Evolutionary conservation across 2,113 vertebrate species (phyloP), one percentile per base, ranked within the genome.

Genomic region (Sciurus niger): DNA sequence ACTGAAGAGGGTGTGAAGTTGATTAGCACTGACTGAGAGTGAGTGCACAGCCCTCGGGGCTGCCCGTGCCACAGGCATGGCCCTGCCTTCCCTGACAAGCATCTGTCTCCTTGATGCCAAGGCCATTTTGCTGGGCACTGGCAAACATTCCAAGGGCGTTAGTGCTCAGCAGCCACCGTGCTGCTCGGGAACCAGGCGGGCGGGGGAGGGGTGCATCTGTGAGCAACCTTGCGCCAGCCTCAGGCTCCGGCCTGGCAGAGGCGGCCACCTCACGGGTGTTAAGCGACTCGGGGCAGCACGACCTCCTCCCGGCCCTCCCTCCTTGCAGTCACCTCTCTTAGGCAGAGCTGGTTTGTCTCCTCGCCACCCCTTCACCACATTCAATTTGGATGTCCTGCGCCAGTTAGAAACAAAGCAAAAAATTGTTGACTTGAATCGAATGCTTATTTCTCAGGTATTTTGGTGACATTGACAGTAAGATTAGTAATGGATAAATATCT

Each of bases 61-160:
- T 92, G 95, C 79, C 0, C 4, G 32, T 96, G 97, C 98, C 97
- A n/a, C 2, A 2, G 90, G 97, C 97, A 72, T 76, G 58, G 96
- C 96, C 96, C 90, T 8, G 6, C 96, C 94, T 70, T 93, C 79
- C 90, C 98, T 76, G 8, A 95, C 98, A 98, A 98, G 96, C 98
- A 98, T 98, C 98, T 97, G 97, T 70, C 96, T 98, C 98, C 98
- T 98, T 93, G 2, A 43, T 79, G 98, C 98, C 98, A 97, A 78
- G 96, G 98, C 98, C 14, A 0, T 96, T 96, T 70, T 97, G 80
- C 87, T 1, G 83, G 97, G 96, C 98, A 10, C 97, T 89, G 94
- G 94, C 97, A 94, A 73, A 60, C 92, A 28, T 86, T 95, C 73
- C 0, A 92, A 97, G 96, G 98, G 97, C 97, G 91, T 46, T 2